Percentiles rank a stretch among this genome's conserved stretches.
These are phyloP conservation scores for Amphipyra berbera DNA, from an alignment of 2,888 invertebrate species.

Conservation along the genomic window DNA sequence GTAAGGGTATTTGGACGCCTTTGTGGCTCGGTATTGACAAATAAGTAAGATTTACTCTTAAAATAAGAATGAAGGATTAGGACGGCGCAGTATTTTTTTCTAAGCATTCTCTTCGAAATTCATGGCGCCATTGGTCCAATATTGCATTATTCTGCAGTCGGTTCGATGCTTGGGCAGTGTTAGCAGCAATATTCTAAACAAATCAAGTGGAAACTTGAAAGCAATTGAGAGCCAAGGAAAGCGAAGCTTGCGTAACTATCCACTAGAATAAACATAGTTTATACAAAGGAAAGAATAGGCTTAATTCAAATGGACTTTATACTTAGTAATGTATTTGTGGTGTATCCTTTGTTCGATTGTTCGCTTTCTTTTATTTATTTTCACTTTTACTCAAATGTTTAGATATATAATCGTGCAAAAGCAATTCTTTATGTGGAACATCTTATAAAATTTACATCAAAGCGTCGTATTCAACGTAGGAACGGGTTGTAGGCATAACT, in stretches of 20 bases:
- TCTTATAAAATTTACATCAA: constrained; percentile 72
- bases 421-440: constrained; percentile 60
- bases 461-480: constrained; percentile 68
- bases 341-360: constrained; percentile 54
- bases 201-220: constrained; percentile 83
- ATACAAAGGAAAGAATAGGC: constrained; percentile 69
- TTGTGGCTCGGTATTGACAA: constrained; percentile 89
- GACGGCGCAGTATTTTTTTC: constrained; percentile 74
- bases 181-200: constrained; percentile 77
- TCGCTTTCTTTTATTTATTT: constrained; percentile 57
- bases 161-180: constrained; percentile 69
- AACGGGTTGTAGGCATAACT: constrained; percentile 86
- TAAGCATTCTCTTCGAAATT: constrained; percentile 66
- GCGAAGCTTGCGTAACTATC: constrained; percentile 79
- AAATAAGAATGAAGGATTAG: constrained; percentile 88
- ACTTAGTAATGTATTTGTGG: constrained; percentile 46
- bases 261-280: constrained; percentile 69
- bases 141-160: constrained; percentile 81
- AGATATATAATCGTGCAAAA: constrained; percentile 42
- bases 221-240: constrained; percentile 72
- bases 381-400: constrained; percentile 57
- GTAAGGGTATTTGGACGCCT: constrained; percentile 88
- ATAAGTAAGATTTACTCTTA: constrained; percentile 88
- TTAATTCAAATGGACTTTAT: constrained; percentile 63
- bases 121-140: constrained; percentile 83